phyloP scores from a whole-genome alignment of 1,140 invertebrate genomes.

The Diabrotica virgifera region DNA sequence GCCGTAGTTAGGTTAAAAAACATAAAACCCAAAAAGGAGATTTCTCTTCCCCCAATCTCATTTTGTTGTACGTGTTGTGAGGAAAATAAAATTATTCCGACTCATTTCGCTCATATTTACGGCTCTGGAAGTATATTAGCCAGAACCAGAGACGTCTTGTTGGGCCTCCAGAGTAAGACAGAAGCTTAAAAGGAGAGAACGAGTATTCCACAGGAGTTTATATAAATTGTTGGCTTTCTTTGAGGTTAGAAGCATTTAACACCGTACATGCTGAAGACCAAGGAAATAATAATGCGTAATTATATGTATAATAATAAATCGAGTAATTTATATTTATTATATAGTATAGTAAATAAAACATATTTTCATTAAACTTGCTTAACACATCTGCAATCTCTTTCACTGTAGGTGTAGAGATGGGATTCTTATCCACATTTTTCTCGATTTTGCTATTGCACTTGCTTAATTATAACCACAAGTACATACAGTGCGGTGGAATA shows the following conservation, averaged over 20 bases:
- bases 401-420: too few species aligned
- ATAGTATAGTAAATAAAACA: too few species aligned
- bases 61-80: conserved; percentile 22
- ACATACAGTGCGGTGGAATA: too few species aligned
- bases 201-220: conserved; percentile 34
- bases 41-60: conserved; percentile 15
- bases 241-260: neutral
- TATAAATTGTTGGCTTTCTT: conserved; percentile 34
- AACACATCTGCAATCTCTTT: too few species aligned
- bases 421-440: too few species aligned
- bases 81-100: conserved; percentile 33
- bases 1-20: conserved; percentile 11
- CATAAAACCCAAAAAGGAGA: conserved; percentile 18
- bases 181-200: conserved; percentile 22
- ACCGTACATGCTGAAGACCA: too few species aligned
- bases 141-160: conserved; percentile 23
- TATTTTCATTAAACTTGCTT: too few species aligned
- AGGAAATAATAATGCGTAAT: too few species aligned
- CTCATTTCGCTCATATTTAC: conserved; percentile 32
- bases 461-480: too few species aligned
- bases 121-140: conserved; percentile 29
- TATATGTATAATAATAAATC: too few species aligned
- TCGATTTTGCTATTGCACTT: too few species aligned
- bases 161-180: conserved; percentile 13
- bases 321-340: too few species aligned